Conservation (phyloP, 2,888 invertebrate species). For the Drosophila cracens region DNA sequence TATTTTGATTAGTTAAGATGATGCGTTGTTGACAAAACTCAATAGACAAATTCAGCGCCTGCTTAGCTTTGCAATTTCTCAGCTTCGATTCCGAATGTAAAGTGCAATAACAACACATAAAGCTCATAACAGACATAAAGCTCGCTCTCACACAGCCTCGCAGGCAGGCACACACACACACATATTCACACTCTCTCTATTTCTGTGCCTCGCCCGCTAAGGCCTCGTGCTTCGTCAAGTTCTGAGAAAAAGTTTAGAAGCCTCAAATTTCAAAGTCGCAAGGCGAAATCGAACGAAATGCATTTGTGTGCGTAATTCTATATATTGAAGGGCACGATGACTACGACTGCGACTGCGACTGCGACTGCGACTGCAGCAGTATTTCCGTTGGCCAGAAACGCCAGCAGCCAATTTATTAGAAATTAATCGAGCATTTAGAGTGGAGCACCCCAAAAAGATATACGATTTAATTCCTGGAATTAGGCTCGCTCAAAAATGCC, state of each 20-base stretch:
- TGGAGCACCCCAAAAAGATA: slow-evolving; percentile 69
- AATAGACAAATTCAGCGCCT: slow-evolving; percentile 60
- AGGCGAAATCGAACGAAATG: slow-evolving; percentile 48
- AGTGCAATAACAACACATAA: slow-evolving; percentile 44
- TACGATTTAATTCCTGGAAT: slow-evolving; percentile 84
- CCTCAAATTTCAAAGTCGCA: slow-evolving; percentile 70
- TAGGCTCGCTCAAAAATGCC: slow-evolving; percentile 69
- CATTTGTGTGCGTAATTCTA: slow-evolving; percentile 70
- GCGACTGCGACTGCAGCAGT: slow-evolving; percentile 58
- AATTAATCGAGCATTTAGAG: slow-evolving; percentile 80
- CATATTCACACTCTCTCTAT: not conserved
- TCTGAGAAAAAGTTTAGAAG: slow-evolving; percentile 50
- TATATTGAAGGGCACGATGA: slow-evolving; percentile 18
- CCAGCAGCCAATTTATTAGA: slow-evolving; percentile 76
- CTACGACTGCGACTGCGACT: slow-evolving; percentile 21
- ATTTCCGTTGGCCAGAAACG: slow-evolving; percentile 53
- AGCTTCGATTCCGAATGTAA: slow-evolving; percentile 20
- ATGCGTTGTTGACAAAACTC: slow-evolving; percentile 52
- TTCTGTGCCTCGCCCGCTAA: not conserved
- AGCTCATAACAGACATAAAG: slow-evolving; percentile 29
- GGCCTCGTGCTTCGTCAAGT: slow-evolving; percentile 19
- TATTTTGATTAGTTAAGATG: slow-evolving; percentile 57
- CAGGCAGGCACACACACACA: not conserved
- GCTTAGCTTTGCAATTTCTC: slow-evolving; percentile 51
- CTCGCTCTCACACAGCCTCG: slow-evolving; percentile 12